Conservation (phyloP, 2,888 invertebrate species). For the Mantis religiosa region DNA sequence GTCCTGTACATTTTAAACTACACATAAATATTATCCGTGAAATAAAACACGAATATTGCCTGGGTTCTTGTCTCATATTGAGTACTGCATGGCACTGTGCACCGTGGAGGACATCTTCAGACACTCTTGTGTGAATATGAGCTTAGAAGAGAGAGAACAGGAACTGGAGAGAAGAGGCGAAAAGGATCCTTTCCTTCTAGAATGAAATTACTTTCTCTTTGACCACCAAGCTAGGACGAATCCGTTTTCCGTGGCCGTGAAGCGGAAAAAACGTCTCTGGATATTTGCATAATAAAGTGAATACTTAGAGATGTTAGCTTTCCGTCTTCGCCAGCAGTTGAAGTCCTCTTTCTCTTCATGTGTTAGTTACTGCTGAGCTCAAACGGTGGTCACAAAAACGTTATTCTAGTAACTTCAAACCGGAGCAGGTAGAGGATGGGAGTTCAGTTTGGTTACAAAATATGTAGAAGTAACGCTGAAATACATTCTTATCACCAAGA, state of each 20-base stretch:
- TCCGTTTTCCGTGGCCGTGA: background rate
- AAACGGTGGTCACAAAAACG: too few species aligned
- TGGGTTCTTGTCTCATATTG: too few species aligned
- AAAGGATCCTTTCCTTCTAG: background rate
- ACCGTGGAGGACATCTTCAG: background rate
- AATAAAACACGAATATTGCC: too few species aligned
- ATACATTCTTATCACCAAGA: too few species aligned
- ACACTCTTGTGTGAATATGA: background rate
- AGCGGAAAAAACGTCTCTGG: background rate
- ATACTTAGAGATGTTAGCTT: background rate
- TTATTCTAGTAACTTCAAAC: too few species aligned
- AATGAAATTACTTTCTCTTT: background rate
- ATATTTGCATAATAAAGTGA: background rate
- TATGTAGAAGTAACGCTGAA: too few species aligned
- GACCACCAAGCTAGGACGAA: background rate
- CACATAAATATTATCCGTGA: too few species aligned
- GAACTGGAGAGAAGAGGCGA: background rate
- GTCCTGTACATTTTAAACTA: too few species aligned
- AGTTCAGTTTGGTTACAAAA: too few species aligned
- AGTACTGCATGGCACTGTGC: background rate
- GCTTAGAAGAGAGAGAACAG: background rate
- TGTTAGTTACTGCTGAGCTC: background rate
- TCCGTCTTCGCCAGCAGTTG: background rate
- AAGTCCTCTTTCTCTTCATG: background rate
- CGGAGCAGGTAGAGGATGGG: too few species aligned